Evolutionary conservation across 2,113 vertebrate genomes (phyloP), one percentile per base, ranked within the genome.

Genomic region (Micronisus gabar): DNA sequence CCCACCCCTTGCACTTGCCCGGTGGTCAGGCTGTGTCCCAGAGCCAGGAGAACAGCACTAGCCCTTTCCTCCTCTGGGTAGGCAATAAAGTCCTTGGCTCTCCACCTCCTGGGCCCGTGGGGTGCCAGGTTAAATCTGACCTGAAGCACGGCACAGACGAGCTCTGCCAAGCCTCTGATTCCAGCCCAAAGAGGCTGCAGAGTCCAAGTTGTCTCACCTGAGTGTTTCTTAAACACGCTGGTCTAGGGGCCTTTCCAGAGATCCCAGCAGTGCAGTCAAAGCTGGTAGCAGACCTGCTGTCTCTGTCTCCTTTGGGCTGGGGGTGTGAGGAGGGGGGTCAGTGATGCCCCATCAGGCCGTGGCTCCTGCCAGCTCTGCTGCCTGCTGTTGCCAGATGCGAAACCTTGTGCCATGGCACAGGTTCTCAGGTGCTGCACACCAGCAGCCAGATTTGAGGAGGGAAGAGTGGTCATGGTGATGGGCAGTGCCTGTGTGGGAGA

Each of bases 381-480:
- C 26, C 50, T 75, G 67, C 58, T 65, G 34, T 16, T 56, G 30
- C 53, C 45, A 36, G 65, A 26, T 40, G 27, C 2, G 1, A 38
- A 62, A 2, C 27, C 36, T 36, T 2, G 0, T n/a, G 82, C 48
- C 26, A 1, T 1, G 2, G 65, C 75, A 74, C 10, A 58, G 73
- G 19, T 34, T 29, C 47, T 50, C 18, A 18, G 55, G 41, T 48
- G 18, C 0, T 15, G 50, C 47, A 43, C 22, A 29, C 6, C 3
- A 5, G 53, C 43, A 47, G 91, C 38, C 61, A 50, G 61, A 6
- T 56, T 20, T 41, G 52, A 79, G 75, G 30, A 65, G 47, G 45
- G 10, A 21, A 0, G 4, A 32, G n/a, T 6, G 59, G 13, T 17
- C n/a, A 2, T 0, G 4, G 22, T 15, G 13, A 4, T 36, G 41